Base-by-base conservation (phyloP, 2,797 vertebrate species). In the Sebastes trivittatus region DNA sequence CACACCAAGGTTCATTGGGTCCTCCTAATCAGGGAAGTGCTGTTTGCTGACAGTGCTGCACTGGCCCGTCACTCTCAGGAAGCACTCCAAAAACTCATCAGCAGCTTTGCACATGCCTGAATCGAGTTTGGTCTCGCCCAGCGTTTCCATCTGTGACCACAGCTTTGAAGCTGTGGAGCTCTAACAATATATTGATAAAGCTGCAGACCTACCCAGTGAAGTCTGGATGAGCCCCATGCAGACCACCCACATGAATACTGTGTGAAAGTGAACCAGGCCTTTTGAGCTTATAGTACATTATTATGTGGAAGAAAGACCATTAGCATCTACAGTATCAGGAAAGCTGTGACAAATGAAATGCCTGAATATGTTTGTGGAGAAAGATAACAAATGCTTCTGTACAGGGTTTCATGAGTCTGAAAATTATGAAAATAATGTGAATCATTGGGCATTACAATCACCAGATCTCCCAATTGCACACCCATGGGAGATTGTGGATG, bases 21-120 rank as follows among this genome's bases (percentile, higher is more conserved):
- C 25, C 74, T 77, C 25, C 74, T 77, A 81, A 84, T 83, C 78
- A 83, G 74, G 84, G 73, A 78, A 81, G 69, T 55, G 29, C 66
- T 82, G 78, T 72, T 77, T 84, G 82, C 83, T 89, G 87, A 87
- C 58, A 16, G 30, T 46, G 79, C 81, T 75, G 60, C 64, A 29
- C 76, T 29, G 72, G 22, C 32, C 67, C 73, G 77, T 67, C 77
- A 60, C 18, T 87, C 71, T 67, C 11, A 65, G 23, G 49, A 72
- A 56, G 32, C 49, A 60, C 55, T 77, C 25, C 7, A 49, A 62
- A 80, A 77, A 16, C 69, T 72, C 77, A 82, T 68, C 69, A 77
- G 80, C 79, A 59, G 80, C 68, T 77, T 72, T 77, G 30, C 75
- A 83, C 67, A 72, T 63, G 72, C 63, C 58, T 66, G 60, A 65